phyloP scores from a whole-genome alignment of 2,888 invertebrate species.

The Pocota personata region DNA sequence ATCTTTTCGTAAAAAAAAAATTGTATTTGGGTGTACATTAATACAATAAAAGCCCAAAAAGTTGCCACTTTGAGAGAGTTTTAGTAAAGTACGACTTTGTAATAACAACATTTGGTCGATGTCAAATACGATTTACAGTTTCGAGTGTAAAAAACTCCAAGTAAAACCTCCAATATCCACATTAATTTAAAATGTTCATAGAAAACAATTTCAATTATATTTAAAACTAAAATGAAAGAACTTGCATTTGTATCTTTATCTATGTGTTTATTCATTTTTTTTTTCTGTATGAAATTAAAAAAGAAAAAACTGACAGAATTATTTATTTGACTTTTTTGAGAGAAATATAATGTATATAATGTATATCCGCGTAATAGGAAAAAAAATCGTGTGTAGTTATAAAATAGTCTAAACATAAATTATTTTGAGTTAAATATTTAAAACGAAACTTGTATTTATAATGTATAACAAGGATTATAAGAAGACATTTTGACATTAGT shows the following conservation, averaged over 20 bases:
- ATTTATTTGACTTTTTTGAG: conserved; percentile 37
- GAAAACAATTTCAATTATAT: too few relatives aligned
- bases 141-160: too few relatives aligned
- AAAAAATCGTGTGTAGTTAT: conserved; percentile 19
- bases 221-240: neutral
- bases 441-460: conserved; percentile 20
- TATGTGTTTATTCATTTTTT: conserved; percentile 64
- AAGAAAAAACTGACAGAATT: conserved; percentile 61
- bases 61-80: too few relatives aligned
- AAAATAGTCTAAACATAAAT: conserved; percentile 38
- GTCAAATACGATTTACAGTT: too few relatives aligned
- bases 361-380: conserved; percentile 21
- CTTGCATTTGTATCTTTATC: conserved; percentile 41
- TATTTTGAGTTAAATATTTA: conserved; percentile 32
- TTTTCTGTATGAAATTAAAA: conserved; percentile 68
- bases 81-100: too few relatives aligned
- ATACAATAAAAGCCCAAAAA: too few relatives aligned
- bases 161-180: too few relatives aligned
- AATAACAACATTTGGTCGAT: too few relatives aligned
- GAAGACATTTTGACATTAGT: neutral
- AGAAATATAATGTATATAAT: conserved; percentile 4
- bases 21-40: too few relatives aligned
- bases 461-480: conserved; percentile 14
- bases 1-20: too few relatives aligned
- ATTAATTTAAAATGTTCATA: too few relatives aligned